A percentile compares a stretch with the other conserved stretches of the same genome.
phyloP scores from a whole-genome alignment of 2,888 invertebrate genomes.

The Formica aserva region DNA sequence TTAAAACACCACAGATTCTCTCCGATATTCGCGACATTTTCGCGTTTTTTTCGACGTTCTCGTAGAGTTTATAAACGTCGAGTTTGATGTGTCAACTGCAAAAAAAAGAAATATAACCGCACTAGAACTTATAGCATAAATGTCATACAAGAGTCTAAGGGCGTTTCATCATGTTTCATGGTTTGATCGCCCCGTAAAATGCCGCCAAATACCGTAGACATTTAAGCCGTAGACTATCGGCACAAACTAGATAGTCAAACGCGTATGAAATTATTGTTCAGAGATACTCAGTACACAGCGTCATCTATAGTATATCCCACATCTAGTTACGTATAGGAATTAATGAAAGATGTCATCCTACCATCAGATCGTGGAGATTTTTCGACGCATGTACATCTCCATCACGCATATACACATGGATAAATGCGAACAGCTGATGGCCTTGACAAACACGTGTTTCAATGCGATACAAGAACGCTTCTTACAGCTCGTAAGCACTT shows the following conservation, averaged over 20 bases:
- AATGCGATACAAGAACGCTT: no score
- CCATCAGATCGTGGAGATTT: no score
- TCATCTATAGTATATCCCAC: no score
- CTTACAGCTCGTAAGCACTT: no score
- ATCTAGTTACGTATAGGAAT: no score
- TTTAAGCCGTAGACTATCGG: neutral
- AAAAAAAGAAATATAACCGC: neutral
- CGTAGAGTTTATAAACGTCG: neutral
- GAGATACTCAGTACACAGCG: no score
- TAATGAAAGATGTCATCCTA: no score
- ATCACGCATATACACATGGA: no score
- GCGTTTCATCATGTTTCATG: neutral
- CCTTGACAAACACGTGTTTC: no score
- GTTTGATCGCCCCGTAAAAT: neutral
- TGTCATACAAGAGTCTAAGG: neutral
- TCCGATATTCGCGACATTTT: slow-evolving; percentile 42
- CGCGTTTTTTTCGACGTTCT: neutral
- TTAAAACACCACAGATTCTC: neutral
- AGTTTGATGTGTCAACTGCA: neutral
- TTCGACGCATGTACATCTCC: no score
- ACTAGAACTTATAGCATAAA: neutral
- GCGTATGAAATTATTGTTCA: neutral
- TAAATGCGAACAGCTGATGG: no score
- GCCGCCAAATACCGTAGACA: neutral
- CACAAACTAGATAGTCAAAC: neutral